Evolutionary conservation across 2,797 vertebrate species (phyloP), one percentile per base, ranked within the genome.

Genomic region (Lepidocolaptes lacrymiger): DNA sequence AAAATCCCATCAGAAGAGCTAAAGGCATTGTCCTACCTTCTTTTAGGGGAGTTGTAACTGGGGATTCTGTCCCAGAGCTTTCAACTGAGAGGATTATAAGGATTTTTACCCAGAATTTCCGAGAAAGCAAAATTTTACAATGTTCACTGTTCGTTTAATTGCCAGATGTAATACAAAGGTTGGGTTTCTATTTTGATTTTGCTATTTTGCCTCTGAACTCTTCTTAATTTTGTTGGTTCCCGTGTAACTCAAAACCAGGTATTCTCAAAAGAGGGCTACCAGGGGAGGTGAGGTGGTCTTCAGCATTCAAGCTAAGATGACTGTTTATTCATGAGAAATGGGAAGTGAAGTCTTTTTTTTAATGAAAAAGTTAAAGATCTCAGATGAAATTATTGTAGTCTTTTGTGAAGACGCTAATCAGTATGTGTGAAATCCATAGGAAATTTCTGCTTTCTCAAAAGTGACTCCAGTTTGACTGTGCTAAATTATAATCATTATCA

Each of bases 381-480:
- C 22, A 83, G 8, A 41, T 46, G 4, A 2, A 2, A 1, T 30
- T 73, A 43, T 17, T 55, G 14, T 8, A 66, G n/a, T 34, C 14
- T 77, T 83, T 51, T 41, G 26, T 67, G 73, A 88, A 26, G 16
- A 69, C 30, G 36, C 1, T 46, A 59, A 90, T 52, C 3, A 36
- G 32, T 56, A 36, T 18, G 64, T 7, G 2, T 27, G 5, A 79
- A 85, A 73, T 62, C 22, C 21, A 52, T 59, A 54, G 24, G 30
- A 58, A 80, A 88, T 12, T 4, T 64, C 15, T 24, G 2, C 13
- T 83, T 66, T 64, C 37, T 69, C 10, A 85, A n/a, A 30, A 78
- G 16, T 10, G 66, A 34, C 3, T 67, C 22, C 18, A 44, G 16
- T 77, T 37, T 0, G 0, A 28, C 28, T 71, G 3, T 14, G 15